These are phyloP conservation scores for Clinocottus analis DNA, from an alignment of 2,113 vertebrate species.

Conservation along the genomic window DNA sequence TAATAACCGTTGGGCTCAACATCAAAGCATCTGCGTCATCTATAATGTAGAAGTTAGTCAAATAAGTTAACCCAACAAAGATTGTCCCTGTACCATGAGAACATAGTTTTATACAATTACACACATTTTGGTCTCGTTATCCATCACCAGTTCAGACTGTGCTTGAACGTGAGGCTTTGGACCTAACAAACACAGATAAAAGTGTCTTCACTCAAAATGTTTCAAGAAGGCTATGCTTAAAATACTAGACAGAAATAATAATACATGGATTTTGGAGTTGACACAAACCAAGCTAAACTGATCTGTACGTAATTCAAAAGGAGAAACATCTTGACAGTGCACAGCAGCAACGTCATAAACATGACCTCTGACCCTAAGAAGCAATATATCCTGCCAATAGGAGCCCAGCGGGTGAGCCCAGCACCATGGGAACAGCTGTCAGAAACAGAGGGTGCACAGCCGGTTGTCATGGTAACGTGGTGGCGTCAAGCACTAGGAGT, in stretches of 20 bases:
- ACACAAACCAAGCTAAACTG: conserved; percentile 10
- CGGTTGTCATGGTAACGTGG: conserved; percentile 74
- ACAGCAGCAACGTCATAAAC: conserved; percentile 44
- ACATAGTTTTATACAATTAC: not conserved
- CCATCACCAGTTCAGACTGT: not conserved
- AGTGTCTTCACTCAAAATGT: not conserved
- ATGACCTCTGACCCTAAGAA: conserved; percentile 51
- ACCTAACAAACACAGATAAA: not conserved
- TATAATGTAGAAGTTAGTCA: not conserved
- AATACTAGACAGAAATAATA: not conserved
- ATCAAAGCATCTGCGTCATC: not conserved
- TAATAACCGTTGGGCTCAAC: conserved; percentile 11
- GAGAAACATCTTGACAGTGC: conserved; percentile 49
- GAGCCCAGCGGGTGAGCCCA: conserved; percentile 50
- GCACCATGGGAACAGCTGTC: conserved; percentile 80
- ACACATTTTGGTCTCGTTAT: not conserved
- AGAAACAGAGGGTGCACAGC: conserved; percentile 69
- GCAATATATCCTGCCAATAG: conserved; percentile 55
- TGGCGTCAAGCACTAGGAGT: conserved; percentile 62
- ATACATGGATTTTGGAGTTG: conserved; percentile 17
- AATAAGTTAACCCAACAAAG: not conserved
- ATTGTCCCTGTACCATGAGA: not conserved
- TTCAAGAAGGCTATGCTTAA: conserved; percentile 1
- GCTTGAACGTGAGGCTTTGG: not conserved
- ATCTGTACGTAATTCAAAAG: conserved; percentile 13